phyloP scores from a whole-genome alignment of 2,113 vertebrate species.

The Siniperca chuatsi region DNA sequence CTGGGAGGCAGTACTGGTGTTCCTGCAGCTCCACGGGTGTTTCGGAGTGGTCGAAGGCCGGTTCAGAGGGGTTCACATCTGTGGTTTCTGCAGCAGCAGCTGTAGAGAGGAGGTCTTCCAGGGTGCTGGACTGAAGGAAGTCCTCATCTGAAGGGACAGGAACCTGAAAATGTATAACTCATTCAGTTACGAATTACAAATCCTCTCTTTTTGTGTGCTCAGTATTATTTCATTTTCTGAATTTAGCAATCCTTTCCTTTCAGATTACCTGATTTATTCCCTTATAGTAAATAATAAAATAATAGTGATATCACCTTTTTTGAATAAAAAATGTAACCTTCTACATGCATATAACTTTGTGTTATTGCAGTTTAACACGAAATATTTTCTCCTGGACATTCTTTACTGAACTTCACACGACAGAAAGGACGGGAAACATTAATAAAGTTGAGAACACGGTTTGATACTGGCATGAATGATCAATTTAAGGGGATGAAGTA shows the following conservation, averaged over 20 bases:
- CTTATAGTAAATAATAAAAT: no score
- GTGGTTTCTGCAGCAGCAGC: neutral
- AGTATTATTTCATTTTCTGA: no score
- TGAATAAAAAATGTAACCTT: neutral
- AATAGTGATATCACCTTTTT: neutral
- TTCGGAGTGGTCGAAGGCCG: neutral
- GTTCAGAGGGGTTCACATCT: neutral
- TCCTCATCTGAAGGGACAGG: slow-evolving; percentile 39
- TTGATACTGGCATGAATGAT: no score
- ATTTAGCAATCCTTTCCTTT: neutral
- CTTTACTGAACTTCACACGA: neutral
- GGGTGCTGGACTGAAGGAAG: slow-evolving; percentile 11
- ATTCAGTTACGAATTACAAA: no score
- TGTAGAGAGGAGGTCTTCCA: slow-evolving; percentile 49
- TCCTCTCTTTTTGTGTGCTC: no score
- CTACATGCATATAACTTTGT: neutral
- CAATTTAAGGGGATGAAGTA: no score
- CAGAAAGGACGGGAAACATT: neutral
- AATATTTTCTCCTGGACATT: neutral
- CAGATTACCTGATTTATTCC: neutral
- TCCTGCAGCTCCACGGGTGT: slow-evolving; percentile 36
- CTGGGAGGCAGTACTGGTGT: slow-evolving; percentile 67
- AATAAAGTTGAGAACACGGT: no score
- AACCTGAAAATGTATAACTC: slow-evolving; percentile 17
- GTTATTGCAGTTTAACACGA: neutral